Base-by-base conservation (phyloP, 2,797 vertebrate species). In the Microchirus variegatus region DNA sequence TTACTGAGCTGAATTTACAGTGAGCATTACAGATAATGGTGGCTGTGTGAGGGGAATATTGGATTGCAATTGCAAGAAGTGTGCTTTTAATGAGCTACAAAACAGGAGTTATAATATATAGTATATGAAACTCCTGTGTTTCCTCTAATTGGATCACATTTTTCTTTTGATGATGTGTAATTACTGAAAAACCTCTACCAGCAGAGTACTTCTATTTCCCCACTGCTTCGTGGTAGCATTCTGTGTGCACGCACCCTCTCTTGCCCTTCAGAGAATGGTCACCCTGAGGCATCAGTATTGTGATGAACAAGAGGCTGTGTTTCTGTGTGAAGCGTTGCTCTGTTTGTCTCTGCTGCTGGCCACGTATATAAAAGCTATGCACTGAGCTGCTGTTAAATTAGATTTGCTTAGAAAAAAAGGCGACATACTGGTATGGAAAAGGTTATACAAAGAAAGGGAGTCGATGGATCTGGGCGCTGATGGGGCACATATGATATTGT, bases 1-100 rank as follows among this genome's bases (percentile, higher is more conserved):
- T 31, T 31, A 53, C 63, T 73, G 64, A 71, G 60, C 63, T 19
- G 58, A 73, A 72, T 75, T 19, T 72, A 59, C 74, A 67, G 58
- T 59, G 51, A 66, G 65, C 36, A 43, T 49, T 71, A 54, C 44
- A 55, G 26, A 77, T 59, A 35, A 41, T 17, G 52, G 15, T 15
- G 54, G 15, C 17, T 72, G 13, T 47, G 15, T 8, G 53, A 19
- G 45, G 17, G 45, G 48, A 63, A 45, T 64, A 31, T 36, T 37
- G n/a, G n/a, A 55, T 57, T 46, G 54, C 49, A 45, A 63, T 17
- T 50, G n/a, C 16, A 62, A 18, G 19, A 53, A 26, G 41, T 59
- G 31, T 42, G 17, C 61, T 73, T 63, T 11, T 49, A 41, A 47
- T 60, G 11, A 63, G 15, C 18, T 42, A n/a, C 19, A 22, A 58